These are phyloP conservation scores for Napeogenes inachia DNA, from an alignment of 2,888 invertebrate species.

Conservation along the genomic window DNA sequence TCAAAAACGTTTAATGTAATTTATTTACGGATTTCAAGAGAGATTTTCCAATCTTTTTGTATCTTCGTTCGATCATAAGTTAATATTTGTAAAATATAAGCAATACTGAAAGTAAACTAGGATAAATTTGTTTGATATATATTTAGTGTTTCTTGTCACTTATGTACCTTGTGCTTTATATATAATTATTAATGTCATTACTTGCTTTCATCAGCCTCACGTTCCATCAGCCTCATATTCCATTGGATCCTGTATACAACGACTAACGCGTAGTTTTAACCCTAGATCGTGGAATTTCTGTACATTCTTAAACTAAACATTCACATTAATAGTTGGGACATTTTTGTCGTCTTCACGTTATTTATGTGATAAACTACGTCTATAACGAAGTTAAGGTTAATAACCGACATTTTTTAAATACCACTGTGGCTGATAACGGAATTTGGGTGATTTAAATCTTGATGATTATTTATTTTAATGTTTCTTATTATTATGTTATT, in stretches of 20 bases:
- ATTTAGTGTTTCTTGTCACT: conserved; percentile 13
- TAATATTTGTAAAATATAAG: conserved; percentile 49
- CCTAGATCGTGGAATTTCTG: neutral
- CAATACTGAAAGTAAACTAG: conserved; percentile 52
- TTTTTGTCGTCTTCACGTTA: conserved; percentile 19
- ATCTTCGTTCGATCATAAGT: neutral
- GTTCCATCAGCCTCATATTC: neutral
- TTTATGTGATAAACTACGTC: conserved; percentile 28
- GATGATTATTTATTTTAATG: no score
- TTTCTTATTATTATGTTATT: no score
- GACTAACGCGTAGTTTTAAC: conserved; percentile 4
- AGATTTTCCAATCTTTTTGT: conserved; percentile 37
- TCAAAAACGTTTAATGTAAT: conserved; percentile 13
- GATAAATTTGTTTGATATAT: conserved; percentile 12
- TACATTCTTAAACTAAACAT: conserved; percentile 2
- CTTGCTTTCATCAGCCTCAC: neutral
- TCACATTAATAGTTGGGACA: conserved; percentile 2
- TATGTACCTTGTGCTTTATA: conserved; percentile 5
- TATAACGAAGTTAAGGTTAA: conserved; percentile 19
- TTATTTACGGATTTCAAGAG: neutral
- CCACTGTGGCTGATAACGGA: conserved; percentile 22
- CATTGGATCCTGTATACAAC: neutral
- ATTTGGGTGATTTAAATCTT: neutral
- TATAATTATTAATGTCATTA: conserved; percentile 23
- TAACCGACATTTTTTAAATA: conserved; percentile 18